A percentile compares a stretch with the other conserved stretches of the same genome.
These are phyloP conservation scores for Anas bernieri DNA, from an alignment of 2,797 vertebrate species.

Conservation along the genomic window DNA sequence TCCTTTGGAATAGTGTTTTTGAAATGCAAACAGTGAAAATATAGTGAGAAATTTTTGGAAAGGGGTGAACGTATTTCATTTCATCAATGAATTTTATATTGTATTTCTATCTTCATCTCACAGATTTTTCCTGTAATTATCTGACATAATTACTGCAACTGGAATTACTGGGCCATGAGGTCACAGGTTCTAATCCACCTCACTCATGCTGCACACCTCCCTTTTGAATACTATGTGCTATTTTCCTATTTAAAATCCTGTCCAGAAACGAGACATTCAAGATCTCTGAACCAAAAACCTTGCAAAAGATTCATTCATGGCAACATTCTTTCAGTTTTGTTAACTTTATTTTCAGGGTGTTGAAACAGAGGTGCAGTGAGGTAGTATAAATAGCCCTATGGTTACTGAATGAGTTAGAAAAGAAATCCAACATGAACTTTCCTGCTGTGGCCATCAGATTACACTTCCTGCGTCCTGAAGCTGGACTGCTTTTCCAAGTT, in stretches of 20 bases:
- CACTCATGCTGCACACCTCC: background rate
- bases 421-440: background rate
- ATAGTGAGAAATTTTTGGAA: background rate
- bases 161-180: background rate
- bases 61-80: background rate
- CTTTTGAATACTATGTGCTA: background rate
- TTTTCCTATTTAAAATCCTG: background rate
- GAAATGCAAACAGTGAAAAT: background rate
- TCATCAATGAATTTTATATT: background rate
- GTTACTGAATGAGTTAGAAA: background rate
- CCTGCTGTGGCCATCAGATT: background rate
- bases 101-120: background rate
- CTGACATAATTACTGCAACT: background rate
- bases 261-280: background rate
- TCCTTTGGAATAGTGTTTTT: background rate
- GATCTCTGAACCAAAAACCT: background rate
- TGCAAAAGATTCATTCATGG: background rate
- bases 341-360: background rate
- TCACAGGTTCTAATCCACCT: rapidly evolving
- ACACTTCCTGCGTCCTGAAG: background rate
- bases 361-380: background rate
- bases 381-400: background rate
- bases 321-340: background rate
- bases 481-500: background rate
- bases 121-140: background rate